Base-by-base conservation (phyloP, 2,113 vertebrate genomes). In the Talpa occidentalis region DNA sequence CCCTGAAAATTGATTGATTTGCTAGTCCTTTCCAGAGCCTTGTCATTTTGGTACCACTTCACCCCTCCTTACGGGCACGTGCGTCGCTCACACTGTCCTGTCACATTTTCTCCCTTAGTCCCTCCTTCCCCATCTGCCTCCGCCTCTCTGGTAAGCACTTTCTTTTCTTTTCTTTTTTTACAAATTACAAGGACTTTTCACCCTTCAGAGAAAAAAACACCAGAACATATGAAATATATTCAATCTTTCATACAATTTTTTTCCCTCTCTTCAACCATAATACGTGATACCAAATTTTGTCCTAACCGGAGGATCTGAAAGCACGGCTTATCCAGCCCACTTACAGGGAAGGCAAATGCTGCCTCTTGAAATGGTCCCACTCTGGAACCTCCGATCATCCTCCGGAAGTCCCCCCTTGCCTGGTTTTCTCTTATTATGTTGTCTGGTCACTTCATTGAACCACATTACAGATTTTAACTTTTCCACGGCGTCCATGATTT, bases 241-340 rank as follows among this genome's bases (percentile, higher is more conserved):
- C 62, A 76, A 21, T 78, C 54, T 94, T 90, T 90, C 83, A 72
- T 59, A 84, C 30, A 7, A 37, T 77, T 98, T 98, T 98, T 99
- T 98, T 99, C 99, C 96, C 98, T 99, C 85, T 99, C 99, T 98
- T 99, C 99, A 49, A 99, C 99, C 99, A 99, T 99, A 96, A 99
- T 99, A 99, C 99, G 97, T 99, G 99, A 97, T 99, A 99, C 99
- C 99, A 40, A 99, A 99, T 98, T 99, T 99, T 22, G 99, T 99
- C 97, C 99, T 99, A 82, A 99, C 97, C 0, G 99, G 99, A 72
- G 99, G 99, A 93, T 99, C 99, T 1, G 99, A 99, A 96, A 99
- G 99, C 64, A 99, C 98, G 0, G 99, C 95, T 99, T 99, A 98
- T 99, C 99, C 99, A 99, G 99, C 28, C 99, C 98, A 97, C 99